Evolutionary conservation across 1,140 invertebrate genomes (phyloP), one percentile per base, ranked within the genome.

Genomic region (Stenopsyche tienmushanensis): DNA sequence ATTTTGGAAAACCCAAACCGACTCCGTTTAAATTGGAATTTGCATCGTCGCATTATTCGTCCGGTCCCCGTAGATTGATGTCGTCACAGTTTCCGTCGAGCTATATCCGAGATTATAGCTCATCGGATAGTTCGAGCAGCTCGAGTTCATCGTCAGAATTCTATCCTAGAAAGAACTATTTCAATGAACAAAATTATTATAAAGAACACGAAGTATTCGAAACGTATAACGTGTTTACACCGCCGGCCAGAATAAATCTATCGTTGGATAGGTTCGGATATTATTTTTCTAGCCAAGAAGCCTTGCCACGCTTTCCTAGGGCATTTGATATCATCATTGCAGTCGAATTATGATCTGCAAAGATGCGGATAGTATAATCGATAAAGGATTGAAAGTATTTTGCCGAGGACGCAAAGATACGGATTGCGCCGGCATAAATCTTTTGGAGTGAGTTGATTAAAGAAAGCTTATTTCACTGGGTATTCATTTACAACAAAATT

Each of bases 221-320:
- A 17, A 24, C 17, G 0, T 20, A 64, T 29, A 71, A 71, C 39
- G 62, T 71, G 13, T 66, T 68, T 18, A 24, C 68, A 7, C 25
- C 65, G 49, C 68, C 76, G 21, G 71, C 65, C 0, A 69, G 69
- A 59, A 70, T 72, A 17, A 67, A 72, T 10, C 71, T 78, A 1
- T 72, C 71, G 1, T 65, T 74, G 0, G 77, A 77, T 59, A 69
- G 71, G 20, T 66, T 73, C 53, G 77, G 74, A 7, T 65, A 73
- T 45, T 74, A 77, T 42, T 74, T 77, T 65, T 72, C 75, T n/a
- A 34, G 72, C 72, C n/a, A 77, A 75, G 65, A 73, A 71, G 10
- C 71, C 74, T 0, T 78, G 77, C 53, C 75, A 78, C 66, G 74
- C 74, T 7, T 77, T 76, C 54, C 76, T 78, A 64, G 74, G 75